These are phyloP conservation scores for Archaeoteleia sp. DNA, from an alignment of 2,888 invertebrate genomes.

Conservation along the genomic window DNA sequence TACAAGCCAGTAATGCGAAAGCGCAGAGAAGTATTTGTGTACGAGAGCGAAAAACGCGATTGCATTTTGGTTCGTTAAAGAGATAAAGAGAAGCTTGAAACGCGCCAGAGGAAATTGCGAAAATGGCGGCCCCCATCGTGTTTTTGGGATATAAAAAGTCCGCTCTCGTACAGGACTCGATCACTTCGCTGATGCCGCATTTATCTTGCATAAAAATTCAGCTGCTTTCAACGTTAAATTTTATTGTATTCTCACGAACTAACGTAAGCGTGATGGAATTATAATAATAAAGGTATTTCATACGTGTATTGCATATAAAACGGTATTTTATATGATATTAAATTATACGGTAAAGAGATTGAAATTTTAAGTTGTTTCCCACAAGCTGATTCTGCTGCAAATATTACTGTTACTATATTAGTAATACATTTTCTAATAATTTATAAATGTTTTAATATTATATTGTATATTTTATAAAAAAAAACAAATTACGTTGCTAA, in stretches of 20 bases:
- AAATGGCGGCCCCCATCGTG: conserved; percentile 10
- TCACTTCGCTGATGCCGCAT: conserved; percentile 2
- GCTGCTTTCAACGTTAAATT: conserved; percentile 1
- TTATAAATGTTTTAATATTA: too few relatives aligned
- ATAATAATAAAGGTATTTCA: too few relatives aligned
- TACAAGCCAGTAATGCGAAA: background rate
- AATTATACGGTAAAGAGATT: too few relatives aligned
- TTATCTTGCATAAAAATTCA: conserved; percentile 6
- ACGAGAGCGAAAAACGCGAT: conserved; percentile 15
- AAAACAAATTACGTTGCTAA: too few relatives aligned
- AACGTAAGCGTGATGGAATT: too few relatives aligned
- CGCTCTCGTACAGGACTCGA: background rate
- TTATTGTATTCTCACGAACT: too few relatives aligned
- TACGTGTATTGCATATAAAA: background rate
- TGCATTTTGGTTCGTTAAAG: conserved; percentile 27
- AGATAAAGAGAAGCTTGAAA: conserved; percentile 21
- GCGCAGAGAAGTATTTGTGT: background rate
- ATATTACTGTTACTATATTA: too few relatives aligned
- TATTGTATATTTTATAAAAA: too few relatives aligned
- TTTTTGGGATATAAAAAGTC: conserved; percentile 7
- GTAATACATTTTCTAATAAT: too few relatives aligned
- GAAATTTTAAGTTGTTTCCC: too few relatives aligned
- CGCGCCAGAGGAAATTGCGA: conserved; percentile 20
- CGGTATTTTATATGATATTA: too few relatives aligned
- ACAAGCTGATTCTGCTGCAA: too few relatives aligned